Base-by-base conservation (phyloP, 2,113 vertebrate genomes). In the Apteryx owenii region DNA sequence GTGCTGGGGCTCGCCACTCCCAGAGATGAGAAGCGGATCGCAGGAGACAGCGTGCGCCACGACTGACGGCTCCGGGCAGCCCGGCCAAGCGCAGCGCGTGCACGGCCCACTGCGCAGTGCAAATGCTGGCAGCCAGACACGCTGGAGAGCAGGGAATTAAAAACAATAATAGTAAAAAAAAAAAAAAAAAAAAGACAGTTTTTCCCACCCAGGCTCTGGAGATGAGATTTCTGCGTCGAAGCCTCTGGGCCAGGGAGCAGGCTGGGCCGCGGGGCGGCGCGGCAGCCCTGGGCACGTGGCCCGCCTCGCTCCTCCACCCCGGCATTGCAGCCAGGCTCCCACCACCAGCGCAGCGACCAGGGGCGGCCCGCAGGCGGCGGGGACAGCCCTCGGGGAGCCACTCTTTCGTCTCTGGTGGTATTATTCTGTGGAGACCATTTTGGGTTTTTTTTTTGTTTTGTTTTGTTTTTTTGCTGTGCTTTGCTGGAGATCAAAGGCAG, bases 401-500 rank as follows among this genome's bases (percentile, higher is more conserved):
- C 76, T 38, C 69, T 86, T 42, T 65, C 10, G 4, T 80, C 85
- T 54, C 71, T 5, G 3, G 44, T 2, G 62, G 62, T 65, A 40
- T 44, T 77, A 73, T 40, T 86, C 90, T 61, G 79, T 77, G 6
- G 7, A 82, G 76, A 42, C 62, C 9, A 1, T 40, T 73, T 88
- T 42, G 42, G 42, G 10, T 42, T 71, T 66, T 64, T 31, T 16
- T 58, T 15, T 18, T 58, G 14, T 56, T 75, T 66, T 65, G 31
- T 18, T 31, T 58, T 16, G 28, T 29, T 28, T 18, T 60, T 60
- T 60, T 19, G 56, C 29, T 33, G 29, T 33, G 78, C 91, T 88
- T 81, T 73, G 65, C 5, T 3, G n/a, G 42, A 96, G 96, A 98
- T 97, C 96, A 97, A 97, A 97, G 95, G 91, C 85, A 85, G 56